Conservation (phyloP, 2,113 vertebrate genomes). For the Oryzias curvinotus region DNA sequence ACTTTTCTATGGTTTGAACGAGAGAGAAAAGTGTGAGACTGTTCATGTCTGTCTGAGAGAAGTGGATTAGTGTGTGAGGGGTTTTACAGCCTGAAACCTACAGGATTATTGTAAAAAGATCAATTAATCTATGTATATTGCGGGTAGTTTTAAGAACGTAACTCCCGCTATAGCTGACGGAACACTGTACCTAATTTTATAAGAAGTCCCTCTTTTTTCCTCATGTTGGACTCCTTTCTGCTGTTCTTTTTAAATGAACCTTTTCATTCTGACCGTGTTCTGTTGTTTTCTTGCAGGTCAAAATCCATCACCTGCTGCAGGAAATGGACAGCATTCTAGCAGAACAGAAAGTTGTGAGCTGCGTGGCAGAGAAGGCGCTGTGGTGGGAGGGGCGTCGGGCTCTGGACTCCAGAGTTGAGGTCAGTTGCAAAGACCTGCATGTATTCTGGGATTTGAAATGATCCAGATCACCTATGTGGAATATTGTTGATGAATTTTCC, state of each 20-base stretch:
- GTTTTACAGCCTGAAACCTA: too few relatives aligned
- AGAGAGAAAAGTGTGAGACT: too few relatives aligned
- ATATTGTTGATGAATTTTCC: too few relatives aligned
- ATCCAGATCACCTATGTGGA: too few relatives aligned
- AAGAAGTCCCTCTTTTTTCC: not conserved
- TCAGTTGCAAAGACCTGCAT: conserved; percentile 25
- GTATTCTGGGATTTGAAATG: not conserved
- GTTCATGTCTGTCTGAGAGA: too few relatives aligned
- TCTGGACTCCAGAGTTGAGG: conserved; percentile 86
- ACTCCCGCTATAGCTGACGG: too few relatives aligned
- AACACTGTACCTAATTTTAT: too few relatives aligned
- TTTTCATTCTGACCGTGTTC: not conserved
- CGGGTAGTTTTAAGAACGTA: too few relatives aligned
- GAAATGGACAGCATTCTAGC: conserved; percentile 84
- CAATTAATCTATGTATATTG: too few relatives aligned
- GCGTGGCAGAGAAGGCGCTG: conserved; percentile 79
- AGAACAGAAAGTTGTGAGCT: conserved; percentile 85
- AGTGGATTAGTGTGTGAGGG: too few relatives aligned
- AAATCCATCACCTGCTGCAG: conserved; percentile 71
- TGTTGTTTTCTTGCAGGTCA: conserved; percentile 62
- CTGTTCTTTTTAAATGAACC: not conserved
- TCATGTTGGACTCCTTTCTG: not conserved
- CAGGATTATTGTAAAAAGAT: too few relatives aligned
- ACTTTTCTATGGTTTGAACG: too few relatives aligned
- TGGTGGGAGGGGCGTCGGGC: conserved; percentile 87